Evolutionary conservation across 2,797 vertebrate species (phyloP), one percentile per base, ranked within the genome.

Genomic region (Cyclura pinguis): DNA sequence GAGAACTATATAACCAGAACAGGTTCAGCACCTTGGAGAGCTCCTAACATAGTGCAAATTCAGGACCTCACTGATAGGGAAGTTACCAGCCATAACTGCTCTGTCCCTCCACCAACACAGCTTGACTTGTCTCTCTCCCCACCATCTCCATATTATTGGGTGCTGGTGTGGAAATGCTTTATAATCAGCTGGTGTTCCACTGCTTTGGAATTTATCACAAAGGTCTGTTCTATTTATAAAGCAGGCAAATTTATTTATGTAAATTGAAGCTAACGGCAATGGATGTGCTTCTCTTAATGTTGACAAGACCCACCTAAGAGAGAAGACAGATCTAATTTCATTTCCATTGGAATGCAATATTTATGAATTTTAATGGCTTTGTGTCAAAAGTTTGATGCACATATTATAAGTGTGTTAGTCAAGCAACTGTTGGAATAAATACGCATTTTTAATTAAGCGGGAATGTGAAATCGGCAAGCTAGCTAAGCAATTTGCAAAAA

Each of bases 301-400:
- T 94, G 92, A 83, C 81, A 93, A 89, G 83, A 90, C 32, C 91
- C 69, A 90, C 85, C 81, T 94, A 88, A 91, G 91, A 91, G 92
- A 95, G 93, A 94, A 96, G 89, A 95, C 59, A 85, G 88, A 85
- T 95, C 90, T 95, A 92, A 96, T 95, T 32, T 95, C 88, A 95
- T 96, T 96, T 89, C 86, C 74, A 95, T 94, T 95, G 94, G 95
- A 96, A 96, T 89, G 38, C 38, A 93, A 64, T 93, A 78, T 94
- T 95, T 92, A 89, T 92, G 90, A 89, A 47, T 95, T 90, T 96
- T 93, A 95, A 90, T 95, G 81, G 91, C 94, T 94, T 95, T 82
- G 94, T 95, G 62, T 80, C 84, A 91, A 55, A 87, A 59, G 82
- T 89, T 91, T 14, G 35, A 95, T 91, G 95, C 92, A 38, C 89